Conservation (phyloP, 2,113 vertebrate genomes). For the Salvator merianae region DNA sequence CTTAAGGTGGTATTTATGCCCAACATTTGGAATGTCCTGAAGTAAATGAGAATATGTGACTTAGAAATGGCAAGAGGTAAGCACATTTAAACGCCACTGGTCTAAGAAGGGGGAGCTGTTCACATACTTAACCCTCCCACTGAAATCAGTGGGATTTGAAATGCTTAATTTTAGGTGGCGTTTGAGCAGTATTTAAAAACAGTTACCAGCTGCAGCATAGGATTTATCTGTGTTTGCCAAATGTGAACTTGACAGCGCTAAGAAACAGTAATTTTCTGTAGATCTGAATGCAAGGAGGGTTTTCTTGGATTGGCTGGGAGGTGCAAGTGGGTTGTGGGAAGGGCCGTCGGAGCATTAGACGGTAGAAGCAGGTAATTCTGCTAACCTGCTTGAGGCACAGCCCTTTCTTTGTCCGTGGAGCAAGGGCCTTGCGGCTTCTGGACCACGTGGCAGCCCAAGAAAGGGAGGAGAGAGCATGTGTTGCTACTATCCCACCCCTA, state of each 20-base stretch:
- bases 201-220: too few species aligned
- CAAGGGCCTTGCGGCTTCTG: neutral
- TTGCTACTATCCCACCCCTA: neutral
- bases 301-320: too few species aligned
- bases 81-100: neutral
- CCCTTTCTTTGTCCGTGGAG: neutral
- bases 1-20: conserved; percentile 84
- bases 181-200: too few species aligned
- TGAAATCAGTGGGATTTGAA: neutral
- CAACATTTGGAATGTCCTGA: conserved; percentile 78
- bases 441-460: neutral
- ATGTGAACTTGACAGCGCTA: too few species aligned
- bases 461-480: neutral
- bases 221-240: too few species aligned
- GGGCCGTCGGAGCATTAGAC: neutral
- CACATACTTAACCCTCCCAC: neutral
- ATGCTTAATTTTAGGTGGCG: neutral
- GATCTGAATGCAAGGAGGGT: neutral
- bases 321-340: neutral
- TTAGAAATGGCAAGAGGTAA: neutral
- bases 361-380: neutral
- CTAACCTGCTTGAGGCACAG: neutral
- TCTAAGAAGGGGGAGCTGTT: neutral
- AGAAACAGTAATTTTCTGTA: neutral
- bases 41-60: conserved; percentile 13